phyloP scores from a whole-genome alignment of 2,113 vertebrate species.

The Neofelis nebulosa region DNA sequence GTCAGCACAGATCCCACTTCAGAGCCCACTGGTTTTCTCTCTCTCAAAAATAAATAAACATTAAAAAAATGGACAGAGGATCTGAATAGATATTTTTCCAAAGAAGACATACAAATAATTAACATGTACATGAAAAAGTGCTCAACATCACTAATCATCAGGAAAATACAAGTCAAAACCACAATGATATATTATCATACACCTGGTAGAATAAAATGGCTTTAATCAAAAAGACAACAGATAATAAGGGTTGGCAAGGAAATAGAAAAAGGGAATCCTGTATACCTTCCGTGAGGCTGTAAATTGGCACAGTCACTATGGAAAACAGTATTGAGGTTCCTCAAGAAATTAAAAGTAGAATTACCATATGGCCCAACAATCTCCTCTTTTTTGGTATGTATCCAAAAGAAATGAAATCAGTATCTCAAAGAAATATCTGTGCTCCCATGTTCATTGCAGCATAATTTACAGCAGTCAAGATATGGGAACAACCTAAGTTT shows the following conservation, averaged over 20 bases:
- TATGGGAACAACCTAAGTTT: background rate
- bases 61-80: background rate
- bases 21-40: too few species aligned
- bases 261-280: background rate
- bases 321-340: background rate
- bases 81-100: background rate
- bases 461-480: background rate
- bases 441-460: background rate
- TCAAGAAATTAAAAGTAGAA: background rate
- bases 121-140: background rate
- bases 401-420: background rate
- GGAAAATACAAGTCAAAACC: background rate
- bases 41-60: too few species aligned
- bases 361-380: background rate
- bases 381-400: background rate
- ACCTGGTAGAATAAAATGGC: background rate
- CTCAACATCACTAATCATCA: background rate
- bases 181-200: background rate
- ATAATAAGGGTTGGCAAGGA: background rate
- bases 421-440: background rate
- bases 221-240: background rate
- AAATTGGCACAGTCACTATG: background rate
- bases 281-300: background rate
- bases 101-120: background rate
- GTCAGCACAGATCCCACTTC: too few species aligned